A percentile compares a stretch with the other conserved stretches of the same genome.
Evolutionary conservation across 2,888 invertebrate genomes (phyloP).

Genomic region (Meta bourneti): DNA sequence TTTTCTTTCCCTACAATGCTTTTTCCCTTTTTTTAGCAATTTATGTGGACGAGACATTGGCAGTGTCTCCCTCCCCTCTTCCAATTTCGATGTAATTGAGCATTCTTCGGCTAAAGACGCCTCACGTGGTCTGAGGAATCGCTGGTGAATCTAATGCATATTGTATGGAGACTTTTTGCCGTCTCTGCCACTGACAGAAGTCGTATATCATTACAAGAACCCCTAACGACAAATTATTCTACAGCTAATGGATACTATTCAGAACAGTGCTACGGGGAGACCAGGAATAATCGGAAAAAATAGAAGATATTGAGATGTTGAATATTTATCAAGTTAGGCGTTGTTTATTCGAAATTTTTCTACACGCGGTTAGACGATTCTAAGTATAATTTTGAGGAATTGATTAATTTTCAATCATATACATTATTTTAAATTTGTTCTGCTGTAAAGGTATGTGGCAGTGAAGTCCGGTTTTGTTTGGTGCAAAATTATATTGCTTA

Average conservation of each 20-base stretch:
- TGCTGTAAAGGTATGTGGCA: too few relatives aligned
- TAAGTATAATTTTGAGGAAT: not conserved
- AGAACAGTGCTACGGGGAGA: not conserved
- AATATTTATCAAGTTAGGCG: slow-evolving; percentile 6
- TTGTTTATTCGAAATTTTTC: slow-evolving; percentile 31
- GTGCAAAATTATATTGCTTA: too few relatives aligned
- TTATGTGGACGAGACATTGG: slow-evolving; percentile 7
- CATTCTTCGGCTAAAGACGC: slow-evolving; percentile 57
- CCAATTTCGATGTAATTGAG: slow-evolving; percentile 60
- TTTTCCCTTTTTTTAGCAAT: slow-evolving; percentile 10
- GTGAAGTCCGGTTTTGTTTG: too few relatives aligned
- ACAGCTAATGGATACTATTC: slow-evolving; percentile 51
- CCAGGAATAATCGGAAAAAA: not conserved
- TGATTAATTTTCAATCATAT: not conserved
- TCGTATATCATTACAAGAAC: slow-evolving; percentile 70
- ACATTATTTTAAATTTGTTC: too few relatives aligned
- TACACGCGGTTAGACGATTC: not conserved
- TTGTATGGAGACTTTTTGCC: slow-evolving; percentile 65
- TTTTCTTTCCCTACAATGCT: slow-evolving; percentile 2
- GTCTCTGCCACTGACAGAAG: slow-evolving; percentile 52
- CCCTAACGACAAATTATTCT: slow-evolving; percentile 66
- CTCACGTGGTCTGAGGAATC: slow-evolving; percentile 51
- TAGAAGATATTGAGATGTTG: slow-evolving; percentile 12
- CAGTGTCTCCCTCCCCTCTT: slow-evolving; percentile 3
- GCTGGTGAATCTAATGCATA: slow-evolving; percentile 66